Base-by-base conservation (phyloP, 2,888 invertebrate species). In the Noctua janthe region DNA sequence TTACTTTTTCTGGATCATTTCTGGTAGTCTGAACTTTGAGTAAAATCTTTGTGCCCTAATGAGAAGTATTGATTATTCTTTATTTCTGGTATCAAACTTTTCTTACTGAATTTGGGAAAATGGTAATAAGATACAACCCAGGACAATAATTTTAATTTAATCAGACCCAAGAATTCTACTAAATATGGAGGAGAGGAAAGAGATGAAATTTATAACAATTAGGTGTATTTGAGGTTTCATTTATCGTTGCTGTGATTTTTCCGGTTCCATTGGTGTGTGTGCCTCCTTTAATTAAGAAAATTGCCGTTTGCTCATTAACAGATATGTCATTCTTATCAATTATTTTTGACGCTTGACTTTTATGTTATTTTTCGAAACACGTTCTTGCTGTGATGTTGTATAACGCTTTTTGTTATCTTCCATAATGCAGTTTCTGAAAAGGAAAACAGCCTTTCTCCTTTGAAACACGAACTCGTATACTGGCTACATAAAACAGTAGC, bases 221-320 rank as follows among this genome's bases (percentile, higher is more conserved):
- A 29, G 15, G 11, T 10, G n/a, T 86, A 82, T 82, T 83, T 83
- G 71, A 66, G 64, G 64, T 75, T 82, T 20, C 20, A 69, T 62
- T 66, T 20, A 66, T 29, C 43, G 17, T 70, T 7, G 35, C 35
- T 8, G n/a, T 74, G 17, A 71, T 69, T 81, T 59, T 82, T 74
- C 64, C 51, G 47, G 74, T 73, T 51, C 70, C 83, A 59, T 66
- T 54, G 51, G 49, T 64, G 23, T 15, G 43, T 7, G 23, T 15
- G 35, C 54, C 23, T 13, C 56, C 66, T 66, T 82, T 71, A 82
- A 75, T 83, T 83, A 75, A 13, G 43, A 29, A 75, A 86, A 86
- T 82, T 82, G 23, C 71, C 51, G 47, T 71, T 54, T 86, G 59
- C 35, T 86, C 76, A 71, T 82, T 83, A 86, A 47, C 76, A 23